Evolutionary conservation across 1,140 invertebrate species (phyloP), one percentile per base, ranked within the genome.

Genomic region (Drosophila albomicans): DNA sequence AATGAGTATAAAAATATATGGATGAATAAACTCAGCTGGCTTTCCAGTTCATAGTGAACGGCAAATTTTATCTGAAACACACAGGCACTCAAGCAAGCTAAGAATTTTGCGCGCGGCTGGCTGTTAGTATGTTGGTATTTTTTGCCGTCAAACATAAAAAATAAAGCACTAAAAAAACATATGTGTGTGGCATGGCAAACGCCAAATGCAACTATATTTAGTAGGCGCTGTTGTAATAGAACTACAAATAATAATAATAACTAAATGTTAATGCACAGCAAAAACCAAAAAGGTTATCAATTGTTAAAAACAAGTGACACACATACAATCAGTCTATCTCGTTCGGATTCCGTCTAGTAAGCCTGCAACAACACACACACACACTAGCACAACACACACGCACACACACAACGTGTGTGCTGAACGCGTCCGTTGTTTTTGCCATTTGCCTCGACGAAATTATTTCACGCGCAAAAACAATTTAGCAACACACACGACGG

Each of bases 401-500:
- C 6, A 38, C 35, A 10, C 35, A 38, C 71, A 20, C 41, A 66
- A 56, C 63, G 57, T 61, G 70, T 64, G 57, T 61, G 70, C 64
- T 68, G 28, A 74, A 59, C 43, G 51, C 8, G 25, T 35, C 46
- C 59, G 54, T 72, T 66, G 35, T 38, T 38, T 38, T 38, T 38
- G 25, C 15, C 51, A 54, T 66, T 72, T 49, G n/a, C 28, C 15
- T 45, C 15, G 52, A 46, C 64, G 28, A 49, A 45, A 65, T 59
- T 43, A 68, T 69, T 69, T 64, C 72, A 69, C 58, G 64, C 71
- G 71, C 71, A 74, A 78, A 78, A 74, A 78, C 32, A 64, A 65
- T 62, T 43, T 46, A 57, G 72, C 57, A 38, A 38, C 35, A 38
- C 35, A 25, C 20, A 25, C 52, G 52, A 28, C 52, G 51, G 20